phyloP scores from a whole-genome alignment of 2,113 vertebrate genomes.

The Tringa solitaria region DNA sequence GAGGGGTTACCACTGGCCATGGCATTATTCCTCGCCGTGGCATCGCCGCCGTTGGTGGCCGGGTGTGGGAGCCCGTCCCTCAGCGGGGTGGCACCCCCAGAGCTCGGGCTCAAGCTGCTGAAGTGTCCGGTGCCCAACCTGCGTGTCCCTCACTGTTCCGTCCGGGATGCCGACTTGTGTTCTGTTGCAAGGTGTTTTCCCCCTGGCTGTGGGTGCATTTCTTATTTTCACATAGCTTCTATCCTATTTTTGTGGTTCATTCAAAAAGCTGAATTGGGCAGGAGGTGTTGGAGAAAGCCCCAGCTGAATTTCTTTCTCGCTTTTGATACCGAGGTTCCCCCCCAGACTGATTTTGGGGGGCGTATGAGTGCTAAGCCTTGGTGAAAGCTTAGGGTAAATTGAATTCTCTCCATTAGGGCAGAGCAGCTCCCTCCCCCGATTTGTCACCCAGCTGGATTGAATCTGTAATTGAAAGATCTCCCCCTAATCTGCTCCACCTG shows the following conservation, averaged over 20 bases:
- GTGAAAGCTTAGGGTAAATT: neutral
- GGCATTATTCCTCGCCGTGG: accelerated
- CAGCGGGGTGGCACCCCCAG: accelerated
- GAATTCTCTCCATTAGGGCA: neutral
- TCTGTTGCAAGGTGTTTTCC: neutral
- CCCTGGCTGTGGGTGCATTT: neutral
- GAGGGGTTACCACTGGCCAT: accelerated
- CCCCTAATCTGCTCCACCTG: constrained; percentile 52
- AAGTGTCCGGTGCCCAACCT: accelerated
- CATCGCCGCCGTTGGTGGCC: accelerated
- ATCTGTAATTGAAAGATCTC: constrained; percentile 50
- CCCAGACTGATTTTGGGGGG: neutral
- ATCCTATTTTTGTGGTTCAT: neutral
- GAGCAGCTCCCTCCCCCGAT: neutral
- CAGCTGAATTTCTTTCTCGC: neutral
- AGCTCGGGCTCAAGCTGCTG: accelerated
- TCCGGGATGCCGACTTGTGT: accelerated
- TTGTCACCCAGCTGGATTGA: constrained; percentile 31
- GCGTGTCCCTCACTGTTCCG: accelerated
- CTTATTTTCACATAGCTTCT: neutral
- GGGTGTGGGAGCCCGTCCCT: neutral
- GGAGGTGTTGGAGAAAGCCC: neutral
- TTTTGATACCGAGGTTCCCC: neutral
- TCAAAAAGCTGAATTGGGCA: neutral
- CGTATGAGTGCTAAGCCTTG: neutral